These are phyloP conservation scores for Doryteuthis pealeii DNA, from an alignment of 1,140 invertebrate genomes.

Conservation along the genomic window DNA sequence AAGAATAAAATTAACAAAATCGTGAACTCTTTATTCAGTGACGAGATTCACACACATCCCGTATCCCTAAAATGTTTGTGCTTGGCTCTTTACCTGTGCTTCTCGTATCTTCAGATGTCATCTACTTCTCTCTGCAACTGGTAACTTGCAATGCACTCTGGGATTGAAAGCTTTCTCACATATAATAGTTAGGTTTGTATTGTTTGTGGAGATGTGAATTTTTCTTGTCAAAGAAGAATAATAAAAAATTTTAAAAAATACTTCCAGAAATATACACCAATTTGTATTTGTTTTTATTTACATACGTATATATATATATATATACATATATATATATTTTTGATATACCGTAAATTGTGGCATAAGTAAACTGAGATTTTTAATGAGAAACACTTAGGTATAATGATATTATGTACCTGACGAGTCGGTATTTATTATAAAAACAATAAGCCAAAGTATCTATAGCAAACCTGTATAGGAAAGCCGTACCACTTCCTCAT, in stretches of 20 bases:
- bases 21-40: neutral
- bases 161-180: constrained; percentile 11
- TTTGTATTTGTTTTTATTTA: too few species aligned
- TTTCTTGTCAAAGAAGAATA: constrained; percentile 9
- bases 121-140: constrained; percentile 1
- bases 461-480: too few species aligned
- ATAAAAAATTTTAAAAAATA: constrained; percentile 6
- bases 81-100: neutral
- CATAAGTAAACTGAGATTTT: too few species aligned
- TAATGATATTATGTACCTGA: too few species aligned
- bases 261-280: neutral
- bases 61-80: neutral
- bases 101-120: neutral
- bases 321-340: too few species aligned
- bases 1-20: neutral
- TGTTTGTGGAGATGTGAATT: constrained; percentile 15
- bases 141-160: constrained; percentile 14
- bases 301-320: too few species aligned
- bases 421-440: too few species aligned
- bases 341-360: too few species aligned
- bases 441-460: too few species aligned
- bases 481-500: too few species aligned
- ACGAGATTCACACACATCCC: neutral
- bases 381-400: too few species aligned
- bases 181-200: constrained; percentile 7